Percentiles rank a stretch among this genome's conserved stretches.
Conservation (phyloP, 2,888 invertebrate genomes). For the Sussaba pulchella region DNA sequence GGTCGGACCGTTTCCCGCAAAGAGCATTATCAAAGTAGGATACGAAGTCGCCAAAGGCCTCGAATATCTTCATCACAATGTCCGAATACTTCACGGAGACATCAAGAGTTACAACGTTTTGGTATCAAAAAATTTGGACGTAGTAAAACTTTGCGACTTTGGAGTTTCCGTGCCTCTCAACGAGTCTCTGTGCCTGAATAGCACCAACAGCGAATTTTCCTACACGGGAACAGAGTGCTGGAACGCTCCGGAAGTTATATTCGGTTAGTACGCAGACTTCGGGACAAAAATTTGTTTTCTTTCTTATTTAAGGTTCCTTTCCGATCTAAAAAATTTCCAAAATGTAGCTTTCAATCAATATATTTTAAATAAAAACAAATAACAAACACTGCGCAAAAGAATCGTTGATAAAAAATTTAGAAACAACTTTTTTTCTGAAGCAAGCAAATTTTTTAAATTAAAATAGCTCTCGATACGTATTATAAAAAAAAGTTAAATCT, state of each 20-base stretch:
- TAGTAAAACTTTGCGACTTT: constrained; percentile 93
- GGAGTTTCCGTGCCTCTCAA: constrained; percentile 91
- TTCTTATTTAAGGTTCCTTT: too few relatives aligned
- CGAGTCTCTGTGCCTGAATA: constrained; percentile 86
- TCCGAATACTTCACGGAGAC: constrained; percentile 91
- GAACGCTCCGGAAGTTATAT: constrained; percentile 92
- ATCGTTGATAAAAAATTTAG: too few relatives aligned
- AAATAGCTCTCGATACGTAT: too few relatives aligned
- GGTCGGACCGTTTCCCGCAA: constrained; percentile 87
- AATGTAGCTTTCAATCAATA: too few relatives aligned
- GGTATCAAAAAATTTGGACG: constrained; percentile 90
- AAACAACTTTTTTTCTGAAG: too few relatives aligned
- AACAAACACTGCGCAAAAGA: too few relatives aligned
- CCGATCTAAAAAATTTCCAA: too few relatives aligned
- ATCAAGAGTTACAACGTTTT: constrained; percentile 94
- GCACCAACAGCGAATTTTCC: constrained; percentile 84
- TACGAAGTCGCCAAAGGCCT: constrained; percentile 89
- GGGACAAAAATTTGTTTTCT: not conserved
- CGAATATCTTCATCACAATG: constrained; percentile 91
- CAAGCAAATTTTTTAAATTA: too few relatives aligned
- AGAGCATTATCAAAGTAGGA: constrained; percentile 88
- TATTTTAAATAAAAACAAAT: too few relatives aligned
- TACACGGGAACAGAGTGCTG: constrained; percentile 92
- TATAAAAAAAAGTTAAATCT: not conserved
- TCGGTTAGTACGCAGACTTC: constrained; percentile 79